Percentiles rank a stretch among this genome's conserved stretches.
Conservation (phyloP, 2,888 invertebrate species). For the Pardosa pseudoannulata region DNA sequence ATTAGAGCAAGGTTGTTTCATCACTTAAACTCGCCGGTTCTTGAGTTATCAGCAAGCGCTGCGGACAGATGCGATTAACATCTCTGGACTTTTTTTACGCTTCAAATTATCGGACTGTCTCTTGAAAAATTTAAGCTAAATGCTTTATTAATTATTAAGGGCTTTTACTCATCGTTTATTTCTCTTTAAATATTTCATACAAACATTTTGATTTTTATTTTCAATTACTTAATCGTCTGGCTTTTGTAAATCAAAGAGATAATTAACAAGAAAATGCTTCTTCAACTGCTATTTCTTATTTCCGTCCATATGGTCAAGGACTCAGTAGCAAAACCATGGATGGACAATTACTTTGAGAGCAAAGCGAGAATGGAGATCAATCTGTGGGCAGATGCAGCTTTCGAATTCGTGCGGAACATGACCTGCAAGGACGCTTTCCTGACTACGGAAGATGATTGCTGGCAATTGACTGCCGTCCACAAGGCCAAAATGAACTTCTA, state of each 20-base stretch:
- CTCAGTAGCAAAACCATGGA: neutral
- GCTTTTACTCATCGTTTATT: no score
- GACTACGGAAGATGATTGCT: conserved; percentile 77
- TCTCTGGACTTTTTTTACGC: no score
- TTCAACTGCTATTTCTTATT: neutral
- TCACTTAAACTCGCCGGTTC: neutral
- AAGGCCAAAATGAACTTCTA: conserved; percentile 76
- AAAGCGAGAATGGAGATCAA: neutral
- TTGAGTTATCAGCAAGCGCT: neutral
- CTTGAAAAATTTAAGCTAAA: no score
- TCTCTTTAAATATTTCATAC: no score
- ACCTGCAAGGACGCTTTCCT: conserved; percentile 76
- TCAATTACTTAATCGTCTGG: no score
- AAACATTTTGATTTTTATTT: no score
- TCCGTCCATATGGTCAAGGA: neutral
- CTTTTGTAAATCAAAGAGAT: no score
- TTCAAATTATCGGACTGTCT: no score
- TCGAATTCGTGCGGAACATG: conserved; percentile 75
- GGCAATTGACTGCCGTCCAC: conserved; percentile 74
- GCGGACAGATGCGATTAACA: neutral
- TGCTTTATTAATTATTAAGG: no score
- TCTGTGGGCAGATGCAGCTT: conserved; percentile 77
- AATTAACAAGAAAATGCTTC: neutral
- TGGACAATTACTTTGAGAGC: neutral
- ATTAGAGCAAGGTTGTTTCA: neutral